Evolutionary conservation across 2,797 vertebrate species (phyloP), one percentile per base, ranked within the genome.

Genomic region (Oreonectes daqikongensis): DNA sequence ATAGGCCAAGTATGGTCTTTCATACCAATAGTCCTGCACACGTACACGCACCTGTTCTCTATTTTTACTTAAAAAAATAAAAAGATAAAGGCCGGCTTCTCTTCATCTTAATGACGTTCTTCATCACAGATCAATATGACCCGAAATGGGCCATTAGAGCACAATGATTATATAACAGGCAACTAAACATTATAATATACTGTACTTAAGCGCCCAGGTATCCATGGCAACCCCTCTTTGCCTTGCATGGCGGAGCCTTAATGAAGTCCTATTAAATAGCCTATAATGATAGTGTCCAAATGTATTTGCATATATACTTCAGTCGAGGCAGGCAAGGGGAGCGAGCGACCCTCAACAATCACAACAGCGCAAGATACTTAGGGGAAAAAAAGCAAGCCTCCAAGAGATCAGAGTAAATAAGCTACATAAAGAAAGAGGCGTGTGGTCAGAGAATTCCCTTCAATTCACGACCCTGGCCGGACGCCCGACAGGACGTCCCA

Each of bases 241-340:
- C 87, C 71, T 59, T 85, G 89, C 88, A 90, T 85, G 88, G 86
- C 86, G 84, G 88, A 87, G 84, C 88, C 89, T 89, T 92, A 92
- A 93, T 93, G 91, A 92, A 93, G 91, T 91, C 89, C 87, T 92
- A 92, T 92, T 93, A 93, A 92, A 88, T 90, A 90, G 89, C 90
- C 88, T 88, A 89, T 93, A 92, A 93, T 92, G 88, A 92, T 86
- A 89, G 86, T 89, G 89, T 88, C 90, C 91, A 92, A 90, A 92
- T 89, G 87, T 88, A 91, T 93, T 92, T 91, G 89, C 91, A 92
- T 93, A 92, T 87, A 87, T 87, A 83, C 89, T 90, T 88, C 79
- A 84, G 59, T 60, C 84, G 65, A 61, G 65, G 8, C 35, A 57
- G 69, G 65, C 48, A 65, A 74, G 70, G 78, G 57, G 42, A 48